Evolutionary conservation across 2,113 vertebrate species (phyloP).

Genomic region (Todiramphus chloris): DNA sequence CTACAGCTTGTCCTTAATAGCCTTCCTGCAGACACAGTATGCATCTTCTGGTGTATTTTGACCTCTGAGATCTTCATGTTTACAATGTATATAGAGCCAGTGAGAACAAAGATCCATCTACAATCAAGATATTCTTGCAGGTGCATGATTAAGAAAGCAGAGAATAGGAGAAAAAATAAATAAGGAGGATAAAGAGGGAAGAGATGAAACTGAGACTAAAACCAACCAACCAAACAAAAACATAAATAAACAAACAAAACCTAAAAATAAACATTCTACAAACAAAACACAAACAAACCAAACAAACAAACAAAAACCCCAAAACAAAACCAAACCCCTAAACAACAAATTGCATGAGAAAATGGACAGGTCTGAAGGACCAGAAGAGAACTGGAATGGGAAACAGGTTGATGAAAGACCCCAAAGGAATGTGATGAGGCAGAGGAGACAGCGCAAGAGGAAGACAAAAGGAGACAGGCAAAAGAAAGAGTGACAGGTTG

Average conservation of each 20-base stretch:
- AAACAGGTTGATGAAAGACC: background rate
- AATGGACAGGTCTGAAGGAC: background rate
- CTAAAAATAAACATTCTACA: background rate
- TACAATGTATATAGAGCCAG: background rate
- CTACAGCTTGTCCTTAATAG: background rate
- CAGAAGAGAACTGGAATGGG: background rate
- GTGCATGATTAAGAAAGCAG: background rate
- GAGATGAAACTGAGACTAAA: background rate
- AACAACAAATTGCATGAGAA: background rate
- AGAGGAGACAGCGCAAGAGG: background rate
- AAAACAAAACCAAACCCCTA: background rate
- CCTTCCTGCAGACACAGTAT: background rate
- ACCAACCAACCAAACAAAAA: too few species aligned
- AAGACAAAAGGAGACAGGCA: background rate
- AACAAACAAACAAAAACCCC: background rate
- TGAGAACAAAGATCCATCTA: background rate
- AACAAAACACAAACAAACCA: background rate
- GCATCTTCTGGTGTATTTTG: background rate
- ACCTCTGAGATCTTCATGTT: background rate
- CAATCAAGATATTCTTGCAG: background rate
- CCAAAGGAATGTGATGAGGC: background rate
- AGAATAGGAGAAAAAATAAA: background rate
- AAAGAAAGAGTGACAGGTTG: background rate
- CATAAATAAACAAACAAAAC: too few species aligned
- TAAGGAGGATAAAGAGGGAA: background rate